Evolutionary conservation across 2,888 invertebrate genomes (phyloP), one percentile per base, ranked within the genome.

Genomic region (Stratiomys singularior): DNA sequence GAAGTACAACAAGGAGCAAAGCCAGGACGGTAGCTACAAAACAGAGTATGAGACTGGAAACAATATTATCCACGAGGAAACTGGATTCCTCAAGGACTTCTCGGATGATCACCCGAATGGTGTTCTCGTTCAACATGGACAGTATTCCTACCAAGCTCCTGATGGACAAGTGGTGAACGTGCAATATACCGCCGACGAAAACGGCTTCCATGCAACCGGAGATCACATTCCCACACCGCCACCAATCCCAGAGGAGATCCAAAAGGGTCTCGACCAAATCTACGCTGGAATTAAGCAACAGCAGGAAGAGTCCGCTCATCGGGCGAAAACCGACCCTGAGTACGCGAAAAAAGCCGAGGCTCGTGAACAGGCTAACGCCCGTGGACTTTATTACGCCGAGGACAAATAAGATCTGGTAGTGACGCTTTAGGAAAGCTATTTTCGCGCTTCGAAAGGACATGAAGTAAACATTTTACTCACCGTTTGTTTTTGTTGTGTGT

Each of bases 191-290:
- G 95, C 95, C 82, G 94, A 95, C 83, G 94, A 95, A 85, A 91
- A 90, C 82, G 95, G 95, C 67, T 95, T 95, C 90, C 92, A 93
- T 81, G 93, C 94, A 72, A 89, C 90, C 81, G 94, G 95, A 0
- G 94, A 93, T 85, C 95, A 95, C 85, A 91, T 95, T 83, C 95
- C 95, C 80, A 95, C 95, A 72, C 93, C 94, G 79, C 94, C 95
- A 15, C 94, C 95, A 79, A 92, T 94, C 28, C 94, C 94, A 76
- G 90, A 92, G 80, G 95, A 94, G 89, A 94, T 95, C 83, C 95
- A 95, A 87, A 95, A 94, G 85, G 94, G 95, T 76, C 89, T 96
- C 79, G 95, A 95, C 86, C 91, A 95, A 84, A 96, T 96, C 86
- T 95, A 92, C 86, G 94, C 94, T 78, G 94, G 94, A 83, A 95